Evolutionary conservation across 1,140 invertebrate genomes (phyloP).

Genomic region (Geopemphigus sp.): DNA sequence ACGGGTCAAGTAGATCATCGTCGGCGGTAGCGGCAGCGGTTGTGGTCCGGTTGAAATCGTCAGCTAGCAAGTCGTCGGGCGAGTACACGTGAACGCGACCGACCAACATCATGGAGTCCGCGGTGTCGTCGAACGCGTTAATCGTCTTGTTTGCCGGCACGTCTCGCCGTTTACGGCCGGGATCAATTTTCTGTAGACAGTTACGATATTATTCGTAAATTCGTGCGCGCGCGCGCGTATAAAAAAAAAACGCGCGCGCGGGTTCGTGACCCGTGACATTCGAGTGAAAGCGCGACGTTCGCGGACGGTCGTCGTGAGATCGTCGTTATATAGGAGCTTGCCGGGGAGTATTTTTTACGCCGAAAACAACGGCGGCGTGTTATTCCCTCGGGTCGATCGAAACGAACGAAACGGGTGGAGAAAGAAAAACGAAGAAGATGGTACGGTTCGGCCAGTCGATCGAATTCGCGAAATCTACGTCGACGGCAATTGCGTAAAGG

Average conservation of each 20-base stretch:
- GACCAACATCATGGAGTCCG: conserved; percentile 62
- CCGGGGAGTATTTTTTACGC: too few relatives aligned
- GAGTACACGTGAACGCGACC: conserved; percentile 67
- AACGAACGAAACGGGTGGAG: too few relatives aligned
- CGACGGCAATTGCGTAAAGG: too few relatives aligned
- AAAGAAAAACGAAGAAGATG: too few relatives aligned
- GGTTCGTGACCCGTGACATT: conserved; percentile 14
- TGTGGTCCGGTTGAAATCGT: conserved; percentile 53
- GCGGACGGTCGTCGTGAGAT: too few relatives aligned
- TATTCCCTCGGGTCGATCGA: too few relatives aligned
- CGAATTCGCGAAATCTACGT: too few relatives aligned
- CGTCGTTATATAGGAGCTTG: too few relatives aligned
- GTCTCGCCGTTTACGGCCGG: conserved; percentile 60
- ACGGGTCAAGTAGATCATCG: conserved; percentile 9
- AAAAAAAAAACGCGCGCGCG: too few relatives aligned
- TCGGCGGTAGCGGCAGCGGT: too few relatives aligned
- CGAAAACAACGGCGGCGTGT: too few relatives aligned
- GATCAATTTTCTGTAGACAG: conserved; percentile 61
- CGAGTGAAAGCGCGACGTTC: conserved; percentile 3
- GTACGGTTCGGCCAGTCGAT: too few relatives aligned
- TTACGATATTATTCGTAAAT: conserved; percentile 25
- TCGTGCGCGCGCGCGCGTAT: not conserved
- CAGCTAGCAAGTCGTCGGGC: conserved; percentile 62
- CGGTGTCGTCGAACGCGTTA: conserved; percentile 52
- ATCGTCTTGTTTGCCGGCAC: conserved; percentile 56